These are phyloP conservation scores for Pygocentrus nattereri DNA, from an alignment of 2,797 vertebrate genomes.

Conservation along the genomic window DNA sequence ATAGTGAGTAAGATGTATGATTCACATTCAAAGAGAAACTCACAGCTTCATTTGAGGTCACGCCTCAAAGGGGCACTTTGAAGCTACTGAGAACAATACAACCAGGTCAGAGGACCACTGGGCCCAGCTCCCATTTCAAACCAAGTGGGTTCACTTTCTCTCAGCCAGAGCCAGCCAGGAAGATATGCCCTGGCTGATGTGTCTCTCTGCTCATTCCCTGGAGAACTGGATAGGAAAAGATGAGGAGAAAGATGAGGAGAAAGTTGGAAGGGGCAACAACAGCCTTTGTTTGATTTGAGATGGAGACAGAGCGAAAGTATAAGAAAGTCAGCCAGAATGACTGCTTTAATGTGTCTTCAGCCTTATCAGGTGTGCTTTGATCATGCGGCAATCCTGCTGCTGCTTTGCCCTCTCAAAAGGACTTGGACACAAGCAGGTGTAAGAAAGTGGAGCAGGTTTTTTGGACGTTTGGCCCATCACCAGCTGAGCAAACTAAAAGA, in stretches of 20 bases:
- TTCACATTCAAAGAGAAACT: constrained; percentile 43
- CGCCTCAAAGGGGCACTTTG: constrained; percentile 65
- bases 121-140: constrained; percentile 42
- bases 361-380: background rate
- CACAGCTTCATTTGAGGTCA: constrained; percentile 50
- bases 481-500: constrained; percentile 36
- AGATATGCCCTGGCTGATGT: constrained; percentile 3
- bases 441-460: too few species aligned
- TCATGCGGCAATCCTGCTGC: background rate
- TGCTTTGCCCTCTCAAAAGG: background rate
- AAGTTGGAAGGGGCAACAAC: background rate
- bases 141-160: constrained; percentile 16
- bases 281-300: background rate
- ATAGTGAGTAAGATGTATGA: constrained; percentile 42
- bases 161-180: constrained; percentile 6
- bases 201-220: background rate
- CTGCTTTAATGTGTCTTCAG: too few species aligned
- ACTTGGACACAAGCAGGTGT: background rate
- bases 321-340: background rate
- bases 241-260: background rate
- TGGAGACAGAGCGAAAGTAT: background rate
- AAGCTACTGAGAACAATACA: constrained; percentile 66
- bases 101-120: constrained; percentile 52
- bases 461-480: constrained; percentile 1
- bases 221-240: background rate